Evolutionary conservation across 1,140 invertebrate species (phyloP), one percentile per base, ranked within the genome.

Genomic region (Drosophila yakuba): DNA sequence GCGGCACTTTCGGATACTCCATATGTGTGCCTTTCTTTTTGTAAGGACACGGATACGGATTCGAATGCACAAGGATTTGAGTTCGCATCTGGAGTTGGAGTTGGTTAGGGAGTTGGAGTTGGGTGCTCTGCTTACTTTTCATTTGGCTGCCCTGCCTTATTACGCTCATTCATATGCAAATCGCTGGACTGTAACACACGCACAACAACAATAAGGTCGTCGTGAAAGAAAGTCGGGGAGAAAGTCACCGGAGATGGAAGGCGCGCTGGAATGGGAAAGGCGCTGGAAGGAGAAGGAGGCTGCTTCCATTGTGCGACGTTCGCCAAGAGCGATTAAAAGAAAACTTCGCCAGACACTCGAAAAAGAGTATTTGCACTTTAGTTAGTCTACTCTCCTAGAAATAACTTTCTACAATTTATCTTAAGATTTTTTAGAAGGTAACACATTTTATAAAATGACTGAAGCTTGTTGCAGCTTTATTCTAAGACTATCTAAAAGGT

Each of bases 141-240:
- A 84, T 88, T 88, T 89, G 68, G 68, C 64, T 74, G 60, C 71
- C 59, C 72, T 75, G 80, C 80, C 84, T 90, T 89, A 90, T 89
- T 89, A 84, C 77, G 74, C 59, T 78, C 84, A 89, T 89, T 89
- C 85, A 89, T 89, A 89, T 89, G 84, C 84, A 89, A 89, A 89
- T 89, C 84, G 64, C 50, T 90, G 73, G 84, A 78, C 80, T 84
- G 80, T 74, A 78, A 89, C 80, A 84, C 80, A 74, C 41, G 60
- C 60, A n/a, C 36, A 20, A 14, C 63, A 64, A 55, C 63, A 78
- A 68, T 47, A 76, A 84, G 56, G 61, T 59, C 48, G 17, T 56
- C 20, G 20, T 20, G 20, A 20, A 20, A 20, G 58, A 61, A 60
- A 20, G 20, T 20, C 20, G 74, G 64, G 54, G 74, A 64, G 77